phyloP scores from a whole-genome alignment of 2,888 invertebrate species.

The Fissipunctia ypsillon region DNA sequence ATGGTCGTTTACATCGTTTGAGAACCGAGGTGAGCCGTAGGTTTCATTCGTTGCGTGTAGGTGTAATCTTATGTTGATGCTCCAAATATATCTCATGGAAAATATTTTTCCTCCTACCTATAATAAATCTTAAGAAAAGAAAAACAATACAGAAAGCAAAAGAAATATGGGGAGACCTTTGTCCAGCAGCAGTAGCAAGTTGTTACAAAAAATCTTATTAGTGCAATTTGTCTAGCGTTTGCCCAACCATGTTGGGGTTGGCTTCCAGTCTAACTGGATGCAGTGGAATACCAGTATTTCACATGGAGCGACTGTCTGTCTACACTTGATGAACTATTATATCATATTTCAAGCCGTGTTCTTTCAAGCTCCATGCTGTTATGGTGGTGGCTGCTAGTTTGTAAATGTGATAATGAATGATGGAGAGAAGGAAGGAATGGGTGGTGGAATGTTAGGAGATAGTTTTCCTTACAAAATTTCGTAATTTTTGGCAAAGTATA shows the following conservation, averaged over 20 bases:
- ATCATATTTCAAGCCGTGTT: not conserved
- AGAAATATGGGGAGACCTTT: not conserved
- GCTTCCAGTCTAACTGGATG: no score
- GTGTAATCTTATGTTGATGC: not conserved
- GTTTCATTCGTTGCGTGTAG: not conserved
- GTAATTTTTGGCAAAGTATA: no score
- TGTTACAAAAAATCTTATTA: not conserved
- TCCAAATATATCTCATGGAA: no score
- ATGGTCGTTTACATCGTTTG: not conserved
- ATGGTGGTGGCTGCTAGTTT: no score
- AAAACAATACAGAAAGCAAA: not conserved
- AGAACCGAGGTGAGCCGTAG: not conserved
- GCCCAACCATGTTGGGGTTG: not conserved
- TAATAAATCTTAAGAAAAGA: not conserved
- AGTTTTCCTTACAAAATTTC: not conserved
- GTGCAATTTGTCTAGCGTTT: not conserved
- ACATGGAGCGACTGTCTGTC: not conserved
- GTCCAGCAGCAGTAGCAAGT: no score
- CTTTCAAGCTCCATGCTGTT: not conserved
- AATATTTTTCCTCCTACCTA: not conserved
- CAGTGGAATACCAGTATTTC: not conserved
- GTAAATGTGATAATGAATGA: not conserved
- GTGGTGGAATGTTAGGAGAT: not conserved
- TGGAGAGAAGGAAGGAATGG: not conserved
- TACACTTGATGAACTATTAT: not conserved